phyloP scores from a whole-genome alignment of 2,888 invertebrate genomes.

The Dynastes tityus region DNA sequence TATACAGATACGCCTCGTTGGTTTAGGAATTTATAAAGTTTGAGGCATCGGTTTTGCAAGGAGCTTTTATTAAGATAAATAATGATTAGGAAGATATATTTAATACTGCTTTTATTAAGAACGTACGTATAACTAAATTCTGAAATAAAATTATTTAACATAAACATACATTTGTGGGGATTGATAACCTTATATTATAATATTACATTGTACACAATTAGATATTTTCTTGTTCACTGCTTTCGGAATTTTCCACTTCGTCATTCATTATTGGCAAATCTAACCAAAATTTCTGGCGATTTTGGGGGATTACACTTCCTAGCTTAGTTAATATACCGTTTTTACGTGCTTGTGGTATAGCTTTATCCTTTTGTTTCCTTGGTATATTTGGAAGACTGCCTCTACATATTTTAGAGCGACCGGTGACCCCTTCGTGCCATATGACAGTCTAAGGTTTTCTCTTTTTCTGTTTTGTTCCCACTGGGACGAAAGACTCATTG shows the following conservation, averaged over 20 bases:
- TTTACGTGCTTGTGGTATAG: background rate
- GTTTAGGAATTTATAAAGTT: background rate
- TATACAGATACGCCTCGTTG: background rate
- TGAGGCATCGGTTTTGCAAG: background rate
- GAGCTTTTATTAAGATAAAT: background rate
- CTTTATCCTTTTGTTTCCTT: background rate
- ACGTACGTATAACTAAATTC: background rate
- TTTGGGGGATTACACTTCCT: background rate
- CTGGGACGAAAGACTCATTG: background rate
- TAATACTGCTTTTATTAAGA: background rate
- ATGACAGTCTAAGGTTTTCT: background rate
- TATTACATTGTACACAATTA: background rate
- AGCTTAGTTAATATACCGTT: no score
- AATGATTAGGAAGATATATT: background rate
- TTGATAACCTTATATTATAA: background rate
- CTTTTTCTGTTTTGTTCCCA: background rate
- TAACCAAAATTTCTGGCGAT: background rate
- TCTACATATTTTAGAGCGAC: background rate
- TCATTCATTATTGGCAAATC: background rate
- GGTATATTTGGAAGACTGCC: background rate
- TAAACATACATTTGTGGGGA: background rate
- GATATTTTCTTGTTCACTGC: background rate
- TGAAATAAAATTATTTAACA: background rate
- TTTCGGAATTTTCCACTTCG: background rate
- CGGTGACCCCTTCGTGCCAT: no score